Evolutionary conservation across 2,797 vertebrate species (phyloP).

Genomic region (Silurus aristotelis): DNA sequence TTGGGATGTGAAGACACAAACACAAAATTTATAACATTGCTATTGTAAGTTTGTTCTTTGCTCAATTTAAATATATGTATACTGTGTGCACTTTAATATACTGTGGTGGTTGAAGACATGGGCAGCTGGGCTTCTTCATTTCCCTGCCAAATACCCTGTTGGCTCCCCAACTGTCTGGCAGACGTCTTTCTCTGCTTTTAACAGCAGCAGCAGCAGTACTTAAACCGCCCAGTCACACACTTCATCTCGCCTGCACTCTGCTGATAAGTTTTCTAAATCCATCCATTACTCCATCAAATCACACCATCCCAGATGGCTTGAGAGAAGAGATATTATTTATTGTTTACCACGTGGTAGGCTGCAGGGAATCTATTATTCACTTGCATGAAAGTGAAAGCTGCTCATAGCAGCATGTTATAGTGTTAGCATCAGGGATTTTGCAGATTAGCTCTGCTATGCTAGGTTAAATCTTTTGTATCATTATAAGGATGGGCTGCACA

Average conservation of each 20-base stretch:
- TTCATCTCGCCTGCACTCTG: conserved; percentile 43
- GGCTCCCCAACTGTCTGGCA: conserved; percentile 31
- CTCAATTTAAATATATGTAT: not conserved
- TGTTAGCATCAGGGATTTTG: conserved; percentile 1
- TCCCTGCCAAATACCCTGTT: conserved; percentile 40
- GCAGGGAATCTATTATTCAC: conserved; percentile 26
- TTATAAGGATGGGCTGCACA: not conserved
- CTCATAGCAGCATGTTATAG: conserved; percentile 32
- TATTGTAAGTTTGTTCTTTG: not conserved
- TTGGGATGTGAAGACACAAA: not conserved
- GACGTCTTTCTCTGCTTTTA: conserved; percentile 36
- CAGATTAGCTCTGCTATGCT: not conserved
- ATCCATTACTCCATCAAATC: conserved; percentile 46
- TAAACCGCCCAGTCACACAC: conserved; percentile 31
- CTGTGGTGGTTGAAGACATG: conserved; percentile 23
- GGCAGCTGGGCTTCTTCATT: conserved; percentile 30
- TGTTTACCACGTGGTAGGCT: conserved; percentile 33
- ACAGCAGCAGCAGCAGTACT: conserved; percentile 29
- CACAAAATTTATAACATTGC: not conserved
- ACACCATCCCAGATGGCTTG: conserved; percentile 40
- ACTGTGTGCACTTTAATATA: conserved; percentile 2
- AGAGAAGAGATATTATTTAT: conserved; percentile 41
- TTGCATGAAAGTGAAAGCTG: not conserved
- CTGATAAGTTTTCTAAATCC: conserved; percentile 49
- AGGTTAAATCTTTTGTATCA: not conserved